Evolutionary conservation across 2,888 invertebrate genomes (phyloP).

Genomic region (Slavum lentiscoides): DNA sequence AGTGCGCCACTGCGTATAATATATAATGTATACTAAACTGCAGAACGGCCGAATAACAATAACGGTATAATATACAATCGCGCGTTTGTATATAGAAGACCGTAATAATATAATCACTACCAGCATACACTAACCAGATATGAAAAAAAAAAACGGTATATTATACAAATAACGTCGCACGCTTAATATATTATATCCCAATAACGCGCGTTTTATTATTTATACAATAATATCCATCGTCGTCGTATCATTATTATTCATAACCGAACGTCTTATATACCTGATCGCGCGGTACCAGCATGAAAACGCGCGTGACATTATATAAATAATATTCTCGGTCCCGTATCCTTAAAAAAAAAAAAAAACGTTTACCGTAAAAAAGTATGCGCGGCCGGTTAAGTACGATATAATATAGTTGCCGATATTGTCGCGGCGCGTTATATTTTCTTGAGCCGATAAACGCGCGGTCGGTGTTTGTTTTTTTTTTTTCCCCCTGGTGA

Average conservation of each 20-base stretch:
- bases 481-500: background rate
- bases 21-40: no score
- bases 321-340: conserved; percentile 31
- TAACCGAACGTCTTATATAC: conserved; percentile 46
- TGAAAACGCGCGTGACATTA: background rate
- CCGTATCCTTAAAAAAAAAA: conserved; percentile 26
- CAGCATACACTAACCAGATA: conserved; percentile 37
- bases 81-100: background rate
- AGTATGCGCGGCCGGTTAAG: background rate
- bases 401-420: no score
- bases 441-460: conserved; percentile 15
- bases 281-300: conserved; percentile 35
- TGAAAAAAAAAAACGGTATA: background rate
- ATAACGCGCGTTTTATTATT: no score
- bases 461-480: background rate
- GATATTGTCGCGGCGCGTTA: background rate
- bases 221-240: no score
- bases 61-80: background rate
- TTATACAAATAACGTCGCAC: background rate
- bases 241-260: conserved; percentile 47
- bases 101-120: conserved; percentile 47
- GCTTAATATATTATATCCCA: no score
- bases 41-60: background rate
- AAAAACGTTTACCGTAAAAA: background rate
- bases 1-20: no score